A percentile compares a stretch with the other conserved stretches of the same genome.
phyloP scores from a whole-genome alignment of 2,888 invertebrate species.

The Scaptomyza parva region DNA sequence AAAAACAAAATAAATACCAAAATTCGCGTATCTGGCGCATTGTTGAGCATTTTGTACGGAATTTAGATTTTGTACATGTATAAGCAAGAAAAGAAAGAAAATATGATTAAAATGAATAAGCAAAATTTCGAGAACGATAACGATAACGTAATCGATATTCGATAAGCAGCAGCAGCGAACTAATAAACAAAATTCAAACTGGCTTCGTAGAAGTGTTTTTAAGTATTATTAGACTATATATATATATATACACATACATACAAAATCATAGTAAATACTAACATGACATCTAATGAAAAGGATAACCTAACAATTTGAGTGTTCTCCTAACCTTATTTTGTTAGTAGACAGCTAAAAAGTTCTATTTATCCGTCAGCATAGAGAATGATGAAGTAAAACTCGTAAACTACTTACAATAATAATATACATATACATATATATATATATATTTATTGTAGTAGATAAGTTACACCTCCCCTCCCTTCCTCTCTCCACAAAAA shows the following conservation, averaged over 20 bases:
- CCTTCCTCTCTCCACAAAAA: neutral
- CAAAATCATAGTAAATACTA: conserved; percentile 41
- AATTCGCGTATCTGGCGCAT: conserved; percentile 42
- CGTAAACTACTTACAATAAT: conserved; percentile 33
- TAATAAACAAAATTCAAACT: conserved; percentile 72
- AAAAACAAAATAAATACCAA: conserved; percentile 1
- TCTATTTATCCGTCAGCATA: conserved; percentile 48
- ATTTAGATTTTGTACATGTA: conserved; percentile 66
- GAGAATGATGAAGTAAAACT: conserved; percentile 22
- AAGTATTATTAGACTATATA: conserved; percentile 77
- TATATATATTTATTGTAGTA: conserved; percentile 24
- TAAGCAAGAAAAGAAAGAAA: conserved; percentile 18
- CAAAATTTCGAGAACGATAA: conserved; percentile 12
- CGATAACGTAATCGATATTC: conserved; percentile 17
- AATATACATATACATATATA: conserved; percentile 4
- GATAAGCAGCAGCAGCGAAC: conserved; percentile 55
- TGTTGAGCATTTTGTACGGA: conserved; percentile 74
- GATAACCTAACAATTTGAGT: conserved; percentile 15
- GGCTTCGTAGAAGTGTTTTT: conserved; percentile 81
- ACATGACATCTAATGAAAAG: conserved; percentile 30
- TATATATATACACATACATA: no score
- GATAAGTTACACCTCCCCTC: no score
- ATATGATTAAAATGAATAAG: conserved; percentile 13
- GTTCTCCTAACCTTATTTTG: conserved; percentile 6
- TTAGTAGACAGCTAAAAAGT: conserved; percentile 41